Evolutionary conservation across 2,888 invertebrate genomes (phyloP).

Genomic region (Hydriomena furcata): DNA sequence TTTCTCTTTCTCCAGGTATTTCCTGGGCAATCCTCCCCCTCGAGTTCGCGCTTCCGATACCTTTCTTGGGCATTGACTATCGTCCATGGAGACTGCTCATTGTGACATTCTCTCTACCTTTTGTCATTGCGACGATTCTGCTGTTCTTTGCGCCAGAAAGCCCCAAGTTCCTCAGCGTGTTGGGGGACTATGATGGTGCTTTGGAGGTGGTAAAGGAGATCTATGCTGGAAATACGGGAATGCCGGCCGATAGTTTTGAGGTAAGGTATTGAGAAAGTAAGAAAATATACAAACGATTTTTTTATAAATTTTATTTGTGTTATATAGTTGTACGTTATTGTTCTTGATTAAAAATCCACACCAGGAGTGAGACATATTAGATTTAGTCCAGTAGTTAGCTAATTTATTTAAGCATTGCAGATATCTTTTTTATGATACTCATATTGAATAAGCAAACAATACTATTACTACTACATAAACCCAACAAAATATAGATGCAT

Average conservation of each 20-base stretch:
- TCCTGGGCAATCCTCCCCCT: conserved; percentile 88
- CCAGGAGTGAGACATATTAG: too few species aligned
- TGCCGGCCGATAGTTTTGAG: conserved; percentile 56
- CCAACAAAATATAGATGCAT: too few species aligned
- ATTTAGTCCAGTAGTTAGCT: too few species aligned
- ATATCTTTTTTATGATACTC: too few species aligned
- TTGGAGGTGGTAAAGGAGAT: conserved; percentile 71
- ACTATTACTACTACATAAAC: too few species aligned
- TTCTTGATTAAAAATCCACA: too few species aligned
- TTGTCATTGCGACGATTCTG: conserved; percentile 83
- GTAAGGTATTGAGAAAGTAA: conserved; percentile 47
- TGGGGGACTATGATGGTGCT: conserved; percentile 83
- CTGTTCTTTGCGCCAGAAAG: conserved; percentile 88
- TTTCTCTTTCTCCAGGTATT: conserved; percentile 71
- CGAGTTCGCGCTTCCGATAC: conserved; percentile 69
- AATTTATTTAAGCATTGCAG: too few species aligned
- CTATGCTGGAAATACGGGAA: conserved; percentile 60
- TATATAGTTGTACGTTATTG: too few species aligned
- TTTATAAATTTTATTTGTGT: too few species aligned
- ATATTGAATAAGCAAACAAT: too few species aligned
- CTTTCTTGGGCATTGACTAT: conserved; percentile 79
- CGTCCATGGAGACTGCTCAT: conserved; percentile 91
- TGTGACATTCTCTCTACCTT: conserved; percentile 85
- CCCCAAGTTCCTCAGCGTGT: conserved; percentile 89
- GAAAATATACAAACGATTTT: too few species aligned